phyloP scores from a whole-genome alignment of 1,140 invertebrate genomes.

The Danaus plexippus region DNA sequence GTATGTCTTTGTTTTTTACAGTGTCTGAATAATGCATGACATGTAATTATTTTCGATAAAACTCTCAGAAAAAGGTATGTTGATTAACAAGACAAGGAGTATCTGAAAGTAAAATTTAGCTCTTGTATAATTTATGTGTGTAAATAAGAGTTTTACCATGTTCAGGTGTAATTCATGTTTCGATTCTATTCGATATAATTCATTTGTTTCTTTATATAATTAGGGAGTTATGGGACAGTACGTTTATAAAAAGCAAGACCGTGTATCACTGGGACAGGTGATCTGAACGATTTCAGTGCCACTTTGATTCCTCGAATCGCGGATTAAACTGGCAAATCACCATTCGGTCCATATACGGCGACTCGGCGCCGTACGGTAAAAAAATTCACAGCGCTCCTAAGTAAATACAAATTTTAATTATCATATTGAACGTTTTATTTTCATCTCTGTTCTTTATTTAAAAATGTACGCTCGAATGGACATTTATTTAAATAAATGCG shows the following conservation, averaged over 20 bases:
- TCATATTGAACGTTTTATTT: slow-evolving; percentile 62
- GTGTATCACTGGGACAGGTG: slow-evolving; percentile 35
- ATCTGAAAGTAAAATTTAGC: slow-evolving; percentile 38
- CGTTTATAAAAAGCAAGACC: slow-evolving; percentile 31
- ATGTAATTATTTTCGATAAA: slow-evolving; percentile 47
- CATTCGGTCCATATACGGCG: slow-evolving; percentile 45
- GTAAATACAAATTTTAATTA: slow-evolving; percentile 69
- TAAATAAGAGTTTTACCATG: slow-evolving; percentile 28
- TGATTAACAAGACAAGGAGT: slow-evolving; percentile 43
- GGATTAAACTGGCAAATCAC: slow-evolving; percentile 63
- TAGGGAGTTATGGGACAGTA: slow-evolving; percentile 3
- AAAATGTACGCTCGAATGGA: slow-evolving; percentile 38
- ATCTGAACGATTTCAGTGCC: slow-evolving; percentile 28
- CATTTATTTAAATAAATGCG: slow-evolving; percentile 60
- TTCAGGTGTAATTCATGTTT: slow-evolving; percentile 25
- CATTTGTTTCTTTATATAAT: slow-evolving; percentile 21
- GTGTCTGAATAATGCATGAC: slow-evolving; percentile 63
- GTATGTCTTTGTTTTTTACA: slow-evolving; percentile 44
- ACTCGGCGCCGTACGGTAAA: slow-evolving; percentile 45
- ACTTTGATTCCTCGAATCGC: slow-evolving; percentile 43
- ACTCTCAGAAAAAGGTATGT: slow-evolving; percentile 31
- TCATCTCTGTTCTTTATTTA: slow-evolving; percentile 52
- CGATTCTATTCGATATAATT: slow-evolving; percentile 21
- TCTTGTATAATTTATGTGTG: slow-evolving; percentile 36
- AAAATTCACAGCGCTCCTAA: slow-evolving; percentile 43